Conservation (phyloP, 2,888 invertebrate genomes). For the Lithophane semibrunnea region DNA sequence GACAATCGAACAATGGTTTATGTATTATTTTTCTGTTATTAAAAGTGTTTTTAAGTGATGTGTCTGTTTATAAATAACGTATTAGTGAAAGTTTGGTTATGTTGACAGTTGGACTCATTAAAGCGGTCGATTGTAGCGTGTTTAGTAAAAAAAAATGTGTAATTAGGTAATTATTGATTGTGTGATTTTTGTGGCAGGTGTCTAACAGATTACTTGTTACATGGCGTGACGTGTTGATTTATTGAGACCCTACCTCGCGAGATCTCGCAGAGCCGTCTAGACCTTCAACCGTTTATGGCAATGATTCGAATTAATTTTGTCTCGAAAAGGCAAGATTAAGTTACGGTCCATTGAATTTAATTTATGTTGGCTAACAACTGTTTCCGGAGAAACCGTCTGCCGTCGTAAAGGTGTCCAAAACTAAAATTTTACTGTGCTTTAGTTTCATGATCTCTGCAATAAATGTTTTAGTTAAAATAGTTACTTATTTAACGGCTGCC, state of each 20-base stretch:
- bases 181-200: conserved; percentile 27
- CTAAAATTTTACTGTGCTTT: conserved; percentile 35
- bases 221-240: conserved; percentile 31
- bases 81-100: conserved; percentile 85
- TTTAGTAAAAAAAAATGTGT: conserved; percentile 50
- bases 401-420: conserved; percentile 45
- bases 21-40: conserved; percentile 47
- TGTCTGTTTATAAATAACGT: conserved; percentile 42
- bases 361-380: conserved; percentile 42
- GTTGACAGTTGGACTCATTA: conserved; percentile 78
- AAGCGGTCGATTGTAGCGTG: conserved; percentile 51
- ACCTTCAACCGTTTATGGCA: conserved; percentile 68
- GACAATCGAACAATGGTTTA: conserved; percentile 37
- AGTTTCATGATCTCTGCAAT: conserved; percentile 39
- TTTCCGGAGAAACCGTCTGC: conserved; percentile 44
- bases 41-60: conserved; percentile 58
- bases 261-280: conserved; percentile 73
- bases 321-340: conserved; percentile 51
- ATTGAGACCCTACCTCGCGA: conserved; percentile 67
- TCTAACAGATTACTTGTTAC: conserved; percentile 27
- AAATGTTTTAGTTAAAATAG: conserved; percentile 20
- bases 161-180: conserved; percentile 57
- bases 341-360: conserved; percentile 47
- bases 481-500: conserved; percentile 1
- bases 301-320: conserved; percentile 58